Evolutionary conservation across 2,113 vertebrate genomes (phyloP).

Genomic region (Romanogobio albipinnatus): DNA sequence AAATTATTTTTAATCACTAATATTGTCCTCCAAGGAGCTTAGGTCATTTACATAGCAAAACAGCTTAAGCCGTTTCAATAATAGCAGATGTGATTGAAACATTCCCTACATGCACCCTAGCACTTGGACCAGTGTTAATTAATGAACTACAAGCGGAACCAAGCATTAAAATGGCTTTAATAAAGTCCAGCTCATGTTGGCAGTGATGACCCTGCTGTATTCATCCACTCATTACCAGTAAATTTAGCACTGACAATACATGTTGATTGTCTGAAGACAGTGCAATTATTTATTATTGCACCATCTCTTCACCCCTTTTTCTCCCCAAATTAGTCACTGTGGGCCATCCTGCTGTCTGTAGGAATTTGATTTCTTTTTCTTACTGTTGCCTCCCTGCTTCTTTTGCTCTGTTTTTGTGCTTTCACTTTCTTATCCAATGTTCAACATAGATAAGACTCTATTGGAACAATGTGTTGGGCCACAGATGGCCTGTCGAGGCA

Average conservation of each 20-base stretch:
- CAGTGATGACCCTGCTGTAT: constrained; percentile 1
- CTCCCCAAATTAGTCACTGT: neutral
- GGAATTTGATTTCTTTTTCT: neutral
- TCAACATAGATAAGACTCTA: neutral
- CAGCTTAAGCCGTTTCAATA: neutral
- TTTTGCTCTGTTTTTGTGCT: neutral
- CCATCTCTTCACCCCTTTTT: neutral
- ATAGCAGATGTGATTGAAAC: neutral
- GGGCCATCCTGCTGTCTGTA: neutral
- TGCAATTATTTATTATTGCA: neutral
- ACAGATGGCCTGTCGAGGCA: constrained; percentile 20
- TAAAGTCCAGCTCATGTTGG: neutral
- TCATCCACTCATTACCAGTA: constrained; percentile 7
- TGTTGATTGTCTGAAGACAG: constrained; percentile 15
- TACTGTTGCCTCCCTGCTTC: neutral
- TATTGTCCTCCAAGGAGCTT: neutral
- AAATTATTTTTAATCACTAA: neutral
- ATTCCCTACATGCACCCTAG: constrained; percentile 4
- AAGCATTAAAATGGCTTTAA: neutral
- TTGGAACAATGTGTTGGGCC: neutral
- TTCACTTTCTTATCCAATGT: neutral
- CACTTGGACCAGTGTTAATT: constrained; percentile 8
- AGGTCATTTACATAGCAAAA: constrained; percentile 19
- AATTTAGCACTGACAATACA: neutral
- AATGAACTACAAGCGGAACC: constrained; percentile 6